Percentiles rank a stretch among this genome's conserved stretches.
Conservation (phyloP, 2,888 invertebrate species). For the Nudaria mundana region DNA sequence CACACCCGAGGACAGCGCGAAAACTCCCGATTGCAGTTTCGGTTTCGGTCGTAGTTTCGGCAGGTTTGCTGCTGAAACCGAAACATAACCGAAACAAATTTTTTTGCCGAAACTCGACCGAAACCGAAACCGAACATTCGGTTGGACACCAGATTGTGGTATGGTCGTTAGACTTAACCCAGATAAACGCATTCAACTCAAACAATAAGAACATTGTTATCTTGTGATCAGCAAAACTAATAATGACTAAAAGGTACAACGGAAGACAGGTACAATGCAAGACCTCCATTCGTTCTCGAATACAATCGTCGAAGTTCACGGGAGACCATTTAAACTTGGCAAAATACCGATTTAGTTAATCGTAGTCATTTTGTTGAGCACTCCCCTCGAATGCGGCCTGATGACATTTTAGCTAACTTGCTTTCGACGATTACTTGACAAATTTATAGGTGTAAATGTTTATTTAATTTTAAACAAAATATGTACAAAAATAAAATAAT, state of each 20-base stretch:
- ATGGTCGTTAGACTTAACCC: too few relatives aligned
- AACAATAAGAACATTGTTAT: constrained; percentile 23
- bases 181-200: too few relatives aligned
- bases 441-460: constrained; percentile 11
- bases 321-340: constrained; percentile 64
- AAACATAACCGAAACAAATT: too few relatives aligned
- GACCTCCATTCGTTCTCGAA: constrained; percentile 51
- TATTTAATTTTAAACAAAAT: too few relatives aligned
- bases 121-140: too few relatives aligned
- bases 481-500: too few relatives aligned
- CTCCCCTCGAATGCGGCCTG: constrained; percentile 53
- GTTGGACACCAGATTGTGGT: too few relatives aligned
- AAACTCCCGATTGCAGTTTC: too few relatives aligned
- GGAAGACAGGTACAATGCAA: constrained; percentile 56
- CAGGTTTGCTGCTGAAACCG: too few relatives aligned
- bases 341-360: constrained; percentile 73
- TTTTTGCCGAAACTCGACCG: too few relatives aligned
- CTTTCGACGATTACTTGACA: constrained; percentile 8
- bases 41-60: too few relatives aligned
- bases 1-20: too few relatives aligned
- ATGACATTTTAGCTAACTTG: constrained; percentile 56
- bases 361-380: constrained; percentile 64
- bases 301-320: constrained; percentile 63
- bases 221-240: constrained; percentile 33
- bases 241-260: constrained; percentile 46